Base-by-base conservation (phyloP, 2,113 vertebrate genomes). In the Monarcha castaneiventris region DNA sequence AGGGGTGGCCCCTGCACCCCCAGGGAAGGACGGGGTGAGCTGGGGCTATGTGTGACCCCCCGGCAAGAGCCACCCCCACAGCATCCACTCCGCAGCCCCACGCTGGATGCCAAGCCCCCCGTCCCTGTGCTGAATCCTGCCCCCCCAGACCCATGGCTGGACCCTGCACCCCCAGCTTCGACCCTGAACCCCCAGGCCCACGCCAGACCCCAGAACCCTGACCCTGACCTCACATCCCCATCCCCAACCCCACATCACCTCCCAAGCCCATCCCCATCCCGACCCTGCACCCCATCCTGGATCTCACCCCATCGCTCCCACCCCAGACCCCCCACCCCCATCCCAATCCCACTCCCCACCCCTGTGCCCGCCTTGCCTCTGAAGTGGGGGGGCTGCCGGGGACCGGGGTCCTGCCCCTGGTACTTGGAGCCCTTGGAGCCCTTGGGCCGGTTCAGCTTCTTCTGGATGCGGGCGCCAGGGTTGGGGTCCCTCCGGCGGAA, bases 391-490 rank as follows among this genome's bases (percentile, higher is more conserved):
- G 84, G 21, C 48, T 97, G 97, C 39, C 84, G 80, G 83, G 90
- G 6, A 27, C 95, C 20, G 3, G 98, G 63, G 89, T 98, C 92
- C 55, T 98, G 94, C 67, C 98, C 74, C 93, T 98, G 73, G 98
- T 98, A 97, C 71, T 96, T 97, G 63, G 96, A 7, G 3, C 72
- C 94, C 96, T 98, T 98, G 97, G 98, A 77, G 49, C 95, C 95
- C 96, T 98, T 98, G 97, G 97, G 96, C 30, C 97, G 96, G 75
- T 98, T 98, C 62, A 98, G 96, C 89, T 98, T 98, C 96, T 98
- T 99, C 72, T 98, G 98, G 94, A 98, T 97, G 69, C 97, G 98
- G 63, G 97, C 85, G 7, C 96, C 62, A 2, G 98, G 96, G 46
- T 96, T 97, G 49, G 97, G 94, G 55, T 99, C 98, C 96, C 98